Evolutionary conservation across 2,888 invertebrate species (phyloP).

Genomic region (Polydesmus complanatus): DNA sequence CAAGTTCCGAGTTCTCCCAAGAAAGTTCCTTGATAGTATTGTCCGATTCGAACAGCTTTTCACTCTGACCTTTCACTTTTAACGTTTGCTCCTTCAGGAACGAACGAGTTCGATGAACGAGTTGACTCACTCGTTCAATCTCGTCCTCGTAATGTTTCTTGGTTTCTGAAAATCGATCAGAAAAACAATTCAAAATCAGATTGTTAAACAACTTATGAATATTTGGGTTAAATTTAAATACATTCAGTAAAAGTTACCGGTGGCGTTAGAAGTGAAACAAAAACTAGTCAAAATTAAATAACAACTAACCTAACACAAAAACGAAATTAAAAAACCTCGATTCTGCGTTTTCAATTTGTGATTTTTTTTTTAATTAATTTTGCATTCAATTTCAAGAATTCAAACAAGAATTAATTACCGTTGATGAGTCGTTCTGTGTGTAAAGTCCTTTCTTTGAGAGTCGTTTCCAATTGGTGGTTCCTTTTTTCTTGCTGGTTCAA

Average conservation of each 20-base stretch:
- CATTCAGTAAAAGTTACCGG: too few species aligned
- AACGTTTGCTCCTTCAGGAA: constrained; percentile 42
- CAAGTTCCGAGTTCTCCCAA: constrained; percentile 67
- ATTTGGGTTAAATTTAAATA: too few species aligned
- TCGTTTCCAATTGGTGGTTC: constrained; percentile 46
- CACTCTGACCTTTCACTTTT: constrained; percentile 42
- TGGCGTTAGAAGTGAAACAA: too few species aligned
- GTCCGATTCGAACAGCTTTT: constrained; percentile 57
- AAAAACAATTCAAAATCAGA: too few species aligned
- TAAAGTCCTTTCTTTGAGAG: constrained; percentile 48
- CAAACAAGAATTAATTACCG: too few species aligned
- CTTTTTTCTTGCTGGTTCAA: constrained; percentile 43
- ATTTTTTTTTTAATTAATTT: too few species aligned
- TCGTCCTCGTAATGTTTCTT: constrained; percentile 36
- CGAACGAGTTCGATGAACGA: constrained; percentile 41
- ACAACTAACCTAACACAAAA: too few species aligned
- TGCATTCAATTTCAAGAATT: too few species aligned
- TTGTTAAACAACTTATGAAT: too few species aligned
- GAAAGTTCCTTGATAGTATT: constrained; percentile 65
- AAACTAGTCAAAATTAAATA: too few species aligned
- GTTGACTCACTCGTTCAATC: constrained; percentile 39
- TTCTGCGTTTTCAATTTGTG: too few species aligned
- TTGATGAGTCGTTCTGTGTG: constrained; percentile 43
- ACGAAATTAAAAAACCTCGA: too few species aligned
- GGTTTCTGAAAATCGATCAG: constrained; percentile 8